Base-by-base conservation (phyloP, 2,797 vertebrate genomes). In the Phrynocephalus guinanensis region DNA sequence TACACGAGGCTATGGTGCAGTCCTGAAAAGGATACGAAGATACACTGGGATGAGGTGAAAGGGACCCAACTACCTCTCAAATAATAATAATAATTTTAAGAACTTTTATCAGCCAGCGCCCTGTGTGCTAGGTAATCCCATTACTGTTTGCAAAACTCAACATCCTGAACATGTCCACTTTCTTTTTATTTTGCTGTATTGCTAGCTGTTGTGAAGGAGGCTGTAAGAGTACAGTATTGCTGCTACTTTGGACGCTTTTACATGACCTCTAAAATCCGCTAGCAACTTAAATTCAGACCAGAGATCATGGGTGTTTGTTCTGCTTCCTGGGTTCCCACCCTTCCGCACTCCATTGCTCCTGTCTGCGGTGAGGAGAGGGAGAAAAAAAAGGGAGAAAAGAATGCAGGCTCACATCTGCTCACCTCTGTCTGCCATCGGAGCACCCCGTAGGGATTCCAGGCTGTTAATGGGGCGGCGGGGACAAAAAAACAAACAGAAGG, bases 1-100 rank as follows among this genome's bases (percentile, higher is more conserved):
- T 88, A 86, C 98, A 98, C 3, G 77, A 82, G 2, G 97, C 97
- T 0, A 97, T 87, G 6, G 95, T 95, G 91, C 98, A 98, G 95
- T 97, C 95, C 98, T 98, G 88, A 85, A 6, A n/a, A 26, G 15
- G 44, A 24, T 75, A 15, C 9, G 80, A 76, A 71, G 28, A 75
- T n/a, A 82, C 5, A 3, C 70, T 18, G 1, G 3, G 6, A 50
- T 89, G 24, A 38, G 30, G 15, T 20, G 50, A 80, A 22, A 48
- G 33, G 30, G 52, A 70, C 3, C 30, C 20, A 67, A n/a, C 13
- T 67, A 68, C 13, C 52, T 56, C 52, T 13, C 52, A 9, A 56
- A 56, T 56, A 56, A 56, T 52, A 52, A 52, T 56, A 56, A 56
- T 56, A n/a, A n/a, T n/a, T 38, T 38, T 38, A 38, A 75, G 38